These are phyloP conservation scores for Coecobrya sp. DNA, from an alignment of 2,888 invertebrate species.

Conservation along the genomic window DNA sequence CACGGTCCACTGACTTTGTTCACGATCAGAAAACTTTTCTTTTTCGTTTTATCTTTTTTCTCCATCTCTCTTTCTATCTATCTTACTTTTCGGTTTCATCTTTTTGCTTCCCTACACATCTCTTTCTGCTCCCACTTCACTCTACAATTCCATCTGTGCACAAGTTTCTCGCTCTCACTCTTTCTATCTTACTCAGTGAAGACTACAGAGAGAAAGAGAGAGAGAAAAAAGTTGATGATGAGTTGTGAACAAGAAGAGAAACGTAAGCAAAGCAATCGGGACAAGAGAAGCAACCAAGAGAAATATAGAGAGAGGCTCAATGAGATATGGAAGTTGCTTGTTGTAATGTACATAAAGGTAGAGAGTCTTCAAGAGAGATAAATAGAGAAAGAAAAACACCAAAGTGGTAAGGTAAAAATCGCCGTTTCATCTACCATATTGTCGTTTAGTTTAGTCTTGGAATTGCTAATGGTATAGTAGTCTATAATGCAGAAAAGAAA, in stretches of 20 bases:
- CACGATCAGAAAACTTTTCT: slow-evolving; percentile 74
- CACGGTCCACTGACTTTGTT: slow-evolving; percentile 79
- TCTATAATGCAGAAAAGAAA: slow-evolving; percentile 45
- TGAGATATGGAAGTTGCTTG: slow-evolving; percentile 55
- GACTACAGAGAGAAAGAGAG: slow-evolving; percentile 31
- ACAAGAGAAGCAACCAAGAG: slow-evolving; percentile 7
- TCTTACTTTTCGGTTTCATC: slow-evolving; percentile 47
- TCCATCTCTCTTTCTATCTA: slow-evolving; percentile 23
- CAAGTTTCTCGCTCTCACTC: slow-evolving; percentile 27
- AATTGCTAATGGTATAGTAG: slow-evolving; percentile 60
- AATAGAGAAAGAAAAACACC: slow-evolving; percentile 37
- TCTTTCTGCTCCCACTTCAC: slow-evolving; percentile 61
- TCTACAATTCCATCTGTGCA: slow-evolving; percentile 50
- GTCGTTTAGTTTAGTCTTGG: slow-evolving; percentile 40
- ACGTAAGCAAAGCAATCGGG: slow-evolving; percentile 55
- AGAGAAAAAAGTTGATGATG: slow-evolving; percentile 72
- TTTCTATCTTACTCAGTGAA: slow-evolving; percentile 38
- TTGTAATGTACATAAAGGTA: slow-evolving; percentile 60
- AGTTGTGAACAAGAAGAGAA: slow-evolving; percentile 72
- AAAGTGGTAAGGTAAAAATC: slow-evolving; percentile 52
- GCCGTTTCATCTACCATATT: slow-evolving; percentile 47
- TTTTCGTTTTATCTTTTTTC: slow-evolving; percentile 63
- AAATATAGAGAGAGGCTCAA: slow-evolving; percentile 21
- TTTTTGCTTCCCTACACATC: slow-evolving; percentile 56
- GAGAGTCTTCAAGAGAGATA: slow-evolving; percentile 19